A percentile compares a stretch with the other conserved stretches of the same genome.
Evolutionary conservation across 2,888 invertebrate species (phyloP).

Genomic region (Lepidonotus clava): DNA sequence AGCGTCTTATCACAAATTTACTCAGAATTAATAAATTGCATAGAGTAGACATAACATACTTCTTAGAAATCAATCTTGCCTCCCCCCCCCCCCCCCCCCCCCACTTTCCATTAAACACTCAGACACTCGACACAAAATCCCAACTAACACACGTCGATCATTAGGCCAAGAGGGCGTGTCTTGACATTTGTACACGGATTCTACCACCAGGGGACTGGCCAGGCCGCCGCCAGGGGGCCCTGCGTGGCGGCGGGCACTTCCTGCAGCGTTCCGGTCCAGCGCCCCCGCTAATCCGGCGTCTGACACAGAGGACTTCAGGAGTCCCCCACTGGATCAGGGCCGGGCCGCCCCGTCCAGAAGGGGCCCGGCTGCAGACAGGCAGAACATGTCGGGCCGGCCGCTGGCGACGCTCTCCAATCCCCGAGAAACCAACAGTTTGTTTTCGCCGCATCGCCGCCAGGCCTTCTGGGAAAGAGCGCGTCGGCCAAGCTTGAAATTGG

Average conservation of each 20-base stretch:
- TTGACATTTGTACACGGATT: slow-evolving; percentile 31
- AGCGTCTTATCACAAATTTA: too few species aligned
- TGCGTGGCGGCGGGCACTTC: neutral
- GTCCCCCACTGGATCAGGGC: neutral
- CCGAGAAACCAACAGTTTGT: slow-evolving; percentile 53
- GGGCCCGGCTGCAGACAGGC: slow-evolving; percentile 25
- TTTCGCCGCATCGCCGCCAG: slow-evolving; percentile 24
- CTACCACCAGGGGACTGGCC: neutral
- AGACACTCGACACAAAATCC: neutral
- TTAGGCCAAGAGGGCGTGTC: slow-evolving; percentile 14
- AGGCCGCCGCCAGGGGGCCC: neutral
- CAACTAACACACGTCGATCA: slow-evolving; percentile 4
- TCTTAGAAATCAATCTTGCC: too few species aligned
- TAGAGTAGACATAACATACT: too few species aligned
- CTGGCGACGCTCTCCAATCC: neutral
- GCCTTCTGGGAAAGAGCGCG: slow-evolving; percentile 52
- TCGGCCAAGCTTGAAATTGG: slow-evolving; percentile 46
- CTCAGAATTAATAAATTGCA: too few species aligned
- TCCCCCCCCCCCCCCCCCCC: neutral
- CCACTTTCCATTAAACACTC: neutral
- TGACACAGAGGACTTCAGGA: slow-evolving; percentile 53
- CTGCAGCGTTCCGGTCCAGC: slow-evolving; percentile 14
- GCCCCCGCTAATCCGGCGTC: slow-evolving; percentile 28
- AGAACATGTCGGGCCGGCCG: neutral
- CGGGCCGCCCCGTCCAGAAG: neutral